Evolutionary conservation across 1,140 invertebrate genomes (phyloP).

Genomic region (Philopotamus ludificatus): DNA sequence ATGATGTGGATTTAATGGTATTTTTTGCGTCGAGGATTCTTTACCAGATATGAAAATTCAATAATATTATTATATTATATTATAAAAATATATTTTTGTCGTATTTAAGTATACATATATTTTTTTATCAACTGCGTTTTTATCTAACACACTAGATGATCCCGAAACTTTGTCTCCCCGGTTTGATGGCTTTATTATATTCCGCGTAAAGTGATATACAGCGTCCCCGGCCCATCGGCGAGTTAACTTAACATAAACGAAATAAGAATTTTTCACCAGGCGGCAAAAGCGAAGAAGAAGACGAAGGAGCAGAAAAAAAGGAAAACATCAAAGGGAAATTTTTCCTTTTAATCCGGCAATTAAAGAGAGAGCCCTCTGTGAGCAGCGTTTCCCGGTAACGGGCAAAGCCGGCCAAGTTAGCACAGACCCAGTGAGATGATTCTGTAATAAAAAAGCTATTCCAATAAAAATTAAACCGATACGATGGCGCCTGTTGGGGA

Average conservation of each 20-base stretch:
- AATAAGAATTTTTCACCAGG: not conserved
- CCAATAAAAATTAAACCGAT: constrained; percentile 30
- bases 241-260: not conserved
- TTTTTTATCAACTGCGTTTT: too few species aligned
- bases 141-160: too few species aligned
- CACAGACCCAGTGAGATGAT: not conserved
- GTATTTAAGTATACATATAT: too few species aligned
- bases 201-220: too few species aligned
- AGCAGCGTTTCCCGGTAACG: not conserved
- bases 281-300: not conserved
- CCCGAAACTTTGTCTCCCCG: too few species aligned
- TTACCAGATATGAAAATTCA: too few species aligned
- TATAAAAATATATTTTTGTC: too few species aligned
- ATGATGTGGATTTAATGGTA: too few species aligned
- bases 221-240: too few species aligned
- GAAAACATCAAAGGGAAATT: constrained; percentile 23
- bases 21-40: too few species aligned
- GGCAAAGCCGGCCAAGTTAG: constrained; percentile 17
- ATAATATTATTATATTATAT: too few species aligned
- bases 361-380: constrained; percentile 14
- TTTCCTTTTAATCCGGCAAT: constrained; percentile 29
- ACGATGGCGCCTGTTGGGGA: constrained; percentile 8
- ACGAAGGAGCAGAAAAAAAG: constrained; percentile 3
- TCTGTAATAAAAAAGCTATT: constrained; percentile 15
- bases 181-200: too few species aligned